Evolutionary conservation across 1,140 invertebrate species (phyloP).

Genomic region (Diorhabda elongata): DNA sequence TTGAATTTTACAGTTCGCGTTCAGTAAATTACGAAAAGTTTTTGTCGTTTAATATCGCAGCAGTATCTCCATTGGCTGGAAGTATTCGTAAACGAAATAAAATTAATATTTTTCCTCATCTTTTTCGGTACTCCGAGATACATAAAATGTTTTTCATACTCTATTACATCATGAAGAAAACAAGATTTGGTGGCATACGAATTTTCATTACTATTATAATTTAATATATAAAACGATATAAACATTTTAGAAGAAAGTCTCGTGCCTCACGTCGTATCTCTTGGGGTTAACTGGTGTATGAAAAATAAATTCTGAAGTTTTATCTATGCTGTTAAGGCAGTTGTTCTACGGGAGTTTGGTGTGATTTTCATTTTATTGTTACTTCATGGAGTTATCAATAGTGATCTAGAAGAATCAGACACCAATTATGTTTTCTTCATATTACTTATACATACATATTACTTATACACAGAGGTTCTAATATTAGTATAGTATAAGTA

Average conservation of each 20-base stretch:
- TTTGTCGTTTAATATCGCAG: too few species aligned
- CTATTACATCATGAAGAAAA: conserved; percentile 19
- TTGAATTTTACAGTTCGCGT: too few species aligned
- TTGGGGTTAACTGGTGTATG: neutral
- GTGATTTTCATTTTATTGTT: neutral
- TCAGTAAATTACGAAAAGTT: too few species aligned
- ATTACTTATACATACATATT: too few species aligned
- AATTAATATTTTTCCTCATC: conserved; percentile 13
- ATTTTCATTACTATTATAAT: conserved; percentile 16
- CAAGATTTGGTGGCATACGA: conserved; percentile 10
- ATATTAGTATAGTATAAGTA: too few species aligned
- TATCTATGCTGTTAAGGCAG: neutral
- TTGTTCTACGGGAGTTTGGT: neutral
- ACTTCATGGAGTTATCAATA: conserved; percentile 13
- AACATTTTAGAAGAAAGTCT: neutral
- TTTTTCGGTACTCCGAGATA: conserved; percentile 1
- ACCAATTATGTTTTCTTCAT: too few species aligned
- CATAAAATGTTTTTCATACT: conserved; percentile 15
- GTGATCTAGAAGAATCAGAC: neutral
- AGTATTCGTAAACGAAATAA: conserved; percentile 6
- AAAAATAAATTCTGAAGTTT: neutral
- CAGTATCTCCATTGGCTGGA: neutral
- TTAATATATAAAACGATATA: conserved; percentile 7
- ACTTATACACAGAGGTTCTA: too few species aligned
- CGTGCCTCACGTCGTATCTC: neutral